Base-by-base conservation (phyloP, 2,888 invertebrate genomes). In the Tanytarsus gracilentus region DNA sequence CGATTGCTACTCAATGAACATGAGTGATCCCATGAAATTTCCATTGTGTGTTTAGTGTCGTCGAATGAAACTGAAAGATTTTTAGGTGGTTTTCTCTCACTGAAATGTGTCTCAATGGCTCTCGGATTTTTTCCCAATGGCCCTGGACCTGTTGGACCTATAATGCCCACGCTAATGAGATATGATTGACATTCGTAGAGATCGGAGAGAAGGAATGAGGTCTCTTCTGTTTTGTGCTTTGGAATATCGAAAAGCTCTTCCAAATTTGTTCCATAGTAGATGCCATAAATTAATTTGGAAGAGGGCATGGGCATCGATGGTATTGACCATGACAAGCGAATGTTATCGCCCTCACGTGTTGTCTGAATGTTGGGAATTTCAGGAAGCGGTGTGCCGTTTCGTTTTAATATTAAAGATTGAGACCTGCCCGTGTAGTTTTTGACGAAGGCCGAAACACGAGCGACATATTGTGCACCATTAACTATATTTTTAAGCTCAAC, bases 101-200 rank as follows among this genome's bases (percentile, higher is more conserved):
- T 82, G 65, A 81, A 81, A 61, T 79, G 76, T 0, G 88, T 88
- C 29, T 77, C 69, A 3, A 84, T 73, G 40, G 73, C 75, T 0
- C 73, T 68, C 0, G 80, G 76, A 29, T 72, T 72, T 27, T 75
- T 73, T 0, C 77, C 74, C 44, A 88, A 71, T 1, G 86, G 87
- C 5, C 85, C 84, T n/a, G 76, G 71, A 1, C 87, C 87, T 27
- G 76, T 69, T 0, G 84, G 82, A 0, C 78, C 79, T 9, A 83
- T 69, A 1, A 85, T 71, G 1, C 84, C 86, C 4, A 88, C 83
- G 4, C 81, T 79, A 69, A 90, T 83, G 59, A 83, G 71, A 69
- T 90, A 90, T 1, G 77, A 78, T 68, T 86, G 85, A 65, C 91
- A 92, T 1, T 87, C 80, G 64, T 83, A 79, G 64, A 91, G 70